A percentile compares a stretch with the other conserved stretches of the same genome.
Evolutionary conservation across 2,888 invertebrate species (phyloP).

Genomic region (Troglohyphantes excavatus): DNA sequence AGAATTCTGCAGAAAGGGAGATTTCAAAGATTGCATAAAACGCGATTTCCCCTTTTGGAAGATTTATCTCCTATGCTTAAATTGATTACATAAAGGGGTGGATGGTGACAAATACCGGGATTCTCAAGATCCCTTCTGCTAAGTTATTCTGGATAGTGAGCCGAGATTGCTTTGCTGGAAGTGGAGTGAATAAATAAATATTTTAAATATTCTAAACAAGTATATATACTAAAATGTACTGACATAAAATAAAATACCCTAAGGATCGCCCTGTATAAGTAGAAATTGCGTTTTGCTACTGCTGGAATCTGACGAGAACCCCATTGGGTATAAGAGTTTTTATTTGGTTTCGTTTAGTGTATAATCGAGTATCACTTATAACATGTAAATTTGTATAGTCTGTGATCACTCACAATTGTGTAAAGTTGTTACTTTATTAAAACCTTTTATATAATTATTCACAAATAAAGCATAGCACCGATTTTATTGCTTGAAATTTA

Average conservation of each 20-base stretch:
- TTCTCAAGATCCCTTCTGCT: conserved; percentile 30
- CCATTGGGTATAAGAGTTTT: too few species aligned
- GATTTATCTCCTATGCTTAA: conserved; percentile 58
- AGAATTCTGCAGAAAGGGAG: conserved; percentile 14
- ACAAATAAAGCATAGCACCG: too few species aligned
- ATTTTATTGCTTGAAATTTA: too few species aligned
- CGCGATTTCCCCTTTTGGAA: conserved; percentile 35
- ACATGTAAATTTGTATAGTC: too few species aligned
- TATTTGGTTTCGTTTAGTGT: too few species aligned
- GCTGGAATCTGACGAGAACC: too few species aligned
- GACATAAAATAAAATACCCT: conserved; percentile 17
- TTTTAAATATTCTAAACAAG: conserved; percentile 6
- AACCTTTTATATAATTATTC: too few species aligned
- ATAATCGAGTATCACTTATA: too few species aligned
- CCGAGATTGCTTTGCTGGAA: conserved; percentile 7
- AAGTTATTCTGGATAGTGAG: conserved; percentile 22
- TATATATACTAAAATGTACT: background rate
- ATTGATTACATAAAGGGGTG: conserved; percentile 66
- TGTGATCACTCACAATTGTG: too few species aligned
- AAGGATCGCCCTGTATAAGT: too few species aligned
- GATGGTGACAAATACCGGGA: conserved; percentile 53
- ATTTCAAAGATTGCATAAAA: conserved; percentile 61
- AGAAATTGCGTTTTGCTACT: too few species aligned
- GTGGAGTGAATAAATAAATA: conserved; percentile 31
- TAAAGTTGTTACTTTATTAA: too few species aligned